Evolutionary conservation across 2,888 invertebrate genomes (phyloP), one percentile per base, ranked within the genome.

Genomic region (Leucozona laternaria): DNA sequence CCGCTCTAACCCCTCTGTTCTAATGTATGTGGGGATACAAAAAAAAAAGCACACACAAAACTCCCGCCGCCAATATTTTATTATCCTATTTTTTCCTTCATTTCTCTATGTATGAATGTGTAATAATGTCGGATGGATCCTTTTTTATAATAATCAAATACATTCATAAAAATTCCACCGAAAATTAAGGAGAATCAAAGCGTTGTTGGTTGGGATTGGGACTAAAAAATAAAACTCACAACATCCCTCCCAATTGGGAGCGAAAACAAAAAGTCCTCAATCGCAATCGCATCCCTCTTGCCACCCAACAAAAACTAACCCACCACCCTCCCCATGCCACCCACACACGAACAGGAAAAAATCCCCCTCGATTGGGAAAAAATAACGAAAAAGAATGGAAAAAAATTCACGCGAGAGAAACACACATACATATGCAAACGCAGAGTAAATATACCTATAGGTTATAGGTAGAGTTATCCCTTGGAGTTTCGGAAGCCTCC

Each of bases 61-160:
- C 73, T 78, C 85, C 81, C 73, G 85, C 80, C 57, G 43, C 57
- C 82, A 57, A 86, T 86, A 82, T 86, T 86, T 86, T 78, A 86
- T 86, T 80, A 82, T 79, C 68, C 68, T 37, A 82, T 86, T 78
- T 86, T 81, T 86, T 73, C 72, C 76, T 73, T 75, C 77, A 66
- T 57, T 75, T 62, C 82, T 82, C 86, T 82, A 82, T 86, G 82
- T 86, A 86, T 86, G 82, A 86, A 82, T 86, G 86, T 86, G 86
- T 78, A 86, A 86, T 86, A 86, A 86, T 82, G 78, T 86, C 78
- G 81, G 75, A 82, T 79, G 81, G 86, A 86, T 86, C 82, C 86
- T 82, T 81, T 68, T 81, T 78, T 85, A 80, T 81, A 71, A 86
- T 86, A 86, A 79, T 86, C 86, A 86, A 86, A 86, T 86, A 86